These are phyloP conservation scores for Antennarius maculatus DNA, from an alignment of 2,797 vertebrate species.

Conservation along the genomic window DNA sequence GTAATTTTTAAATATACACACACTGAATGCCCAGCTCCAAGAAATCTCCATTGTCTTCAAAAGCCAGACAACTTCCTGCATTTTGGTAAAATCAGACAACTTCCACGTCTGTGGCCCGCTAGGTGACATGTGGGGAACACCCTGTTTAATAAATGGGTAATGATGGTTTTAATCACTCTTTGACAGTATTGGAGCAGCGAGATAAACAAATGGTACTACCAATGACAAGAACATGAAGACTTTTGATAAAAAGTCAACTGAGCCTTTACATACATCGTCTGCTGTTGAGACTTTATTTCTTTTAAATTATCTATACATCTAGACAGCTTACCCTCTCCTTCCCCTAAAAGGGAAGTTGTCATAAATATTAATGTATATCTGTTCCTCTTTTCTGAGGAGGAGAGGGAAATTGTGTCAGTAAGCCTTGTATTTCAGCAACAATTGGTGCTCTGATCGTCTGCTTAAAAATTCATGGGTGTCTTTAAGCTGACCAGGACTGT, in stretches of 20 bases:
- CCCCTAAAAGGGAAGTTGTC: constrained; percentile 22
- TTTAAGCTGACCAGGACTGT: constrained; percentile 46
- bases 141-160: not conserved
- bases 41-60: too few species aligned
- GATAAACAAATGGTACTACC: not conserved
- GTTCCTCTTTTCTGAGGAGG: constrained; percentile 42
- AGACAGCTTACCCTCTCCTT: constrained; percentile 23
- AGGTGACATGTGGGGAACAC: too few species aligned
- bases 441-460: constrained; percentile 55
- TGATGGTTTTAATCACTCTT: not conserved
- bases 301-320: constrained; percentile 36
- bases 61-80: too few species aligned
- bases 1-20: too few species aligned
- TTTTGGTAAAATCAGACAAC: too few species aligned
- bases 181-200: not conserved
- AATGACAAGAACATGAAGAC: not conserved
- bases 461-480: constrained; percentile 66
- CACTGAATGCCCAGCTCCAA: too few species aligned
- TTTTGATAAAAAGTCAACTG: constrained; percentile 1
- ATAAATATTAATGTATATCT: constrained; percentile 61
- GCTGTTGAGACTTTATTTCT: constrained; percentile 20
- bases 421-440: constrained; percentile 62
- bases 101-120: too few species aligned
- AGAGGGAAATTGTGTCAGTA: constrained; percentile 57
- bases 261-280: not conserved